These are phyloP conservation scores for Phenganax marumi DNA, from an alignment of 92 coral and sea anemone genomes.

Conservation along the genomic window DNA sequence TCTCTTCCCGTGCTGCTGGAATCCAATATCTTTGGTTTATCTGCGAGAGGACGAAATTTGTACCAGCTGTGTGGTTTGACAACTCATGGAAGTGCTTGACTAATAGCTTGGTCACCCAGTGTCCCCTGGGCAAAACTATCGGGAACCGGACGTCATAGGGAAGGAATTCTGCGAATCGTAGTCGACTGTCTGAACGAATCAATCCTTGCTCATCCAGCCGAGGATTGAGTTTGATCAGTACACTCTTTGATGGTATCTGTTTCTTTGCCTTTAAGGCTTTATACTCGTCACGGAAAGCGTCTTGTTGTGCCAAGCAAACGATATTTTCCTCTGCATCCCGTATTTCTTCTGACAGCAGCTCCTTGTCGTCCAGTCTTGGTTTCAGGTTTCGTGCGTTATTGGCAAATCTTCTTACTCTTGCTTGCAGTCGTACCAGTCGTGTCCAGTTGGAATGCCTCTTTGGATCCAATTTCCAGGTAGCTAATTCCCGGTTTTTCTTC, in stretches of 20 bases:
- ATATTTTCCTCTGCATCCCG: slow-evolving; percentile 55
- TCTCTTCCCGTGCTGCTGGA: slow-evolving; percentile 57
- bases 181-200: no score
- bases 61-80: no score
- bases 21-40: slow-evolving; percentile 52
- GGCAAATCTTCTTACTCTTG: slow-evolving; percentile 18
- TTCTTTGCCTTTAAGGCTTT: slow-evolving; percentile 42
- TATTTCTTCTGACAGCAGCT: slow-evolving; percentile 50
- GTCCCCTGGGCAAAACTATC: no score
- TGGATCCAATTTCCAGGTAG: no score
- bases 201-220: no score
- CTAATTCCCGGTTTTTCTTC: no score
- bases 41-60: no score
- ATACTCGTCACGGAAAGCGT: slow-evolving; percentile 47
- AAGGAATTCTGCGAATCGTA: slow-evolving; percentile 52
- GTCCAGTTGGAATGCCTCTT: slow-evolving; percentile 25
- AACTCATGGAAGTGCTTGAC: slow-evolving; percentile 58
- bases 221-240: slow-evolving; percentile 10
- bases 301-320: no score
- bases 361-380: slow-evolving; percentile 29
- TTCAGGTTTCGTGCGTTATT: slow-evolving; percentile 42
- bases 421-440: slow-evolving; percentile 6
- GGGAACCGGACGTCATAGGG: slow-evolving; percentile 46
- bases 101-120: slow-evolving; percentile 50
- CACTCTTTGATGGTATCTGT: slow-evolving; percentile 41